Percentiles rank a stretch among this genome's conserved stretches.
phyloP scores from a whole-genome alignment of 2,888 invertebrate species.

The Protula sp. region DNA sequence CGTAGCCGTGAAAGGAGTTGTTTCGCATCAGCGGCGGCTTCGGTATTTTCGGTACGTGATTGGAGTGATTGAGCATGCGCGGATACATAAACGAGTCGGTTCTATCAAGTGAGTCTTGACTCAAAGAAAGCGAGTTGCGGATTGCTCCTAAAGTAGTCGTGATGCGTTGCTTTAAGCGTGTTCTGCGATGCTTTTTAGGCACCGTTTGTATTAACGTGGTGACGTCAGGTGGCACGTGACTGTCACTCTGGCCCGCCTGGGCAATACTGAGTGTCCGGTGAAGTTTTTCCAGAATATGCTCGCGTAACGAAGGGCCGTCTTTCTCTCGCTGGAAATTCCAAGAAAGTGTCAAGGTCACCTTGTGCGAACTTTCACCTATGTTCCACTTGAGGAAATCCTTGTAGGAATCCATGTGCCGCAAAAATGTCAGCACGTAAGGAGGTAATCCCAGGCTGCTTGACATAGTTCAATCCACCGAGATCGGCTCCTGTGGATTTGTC shows the following conservation, averaged over 20 bases:
- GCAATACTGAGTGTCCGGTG: background rate
- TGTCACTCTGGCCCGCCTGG: background rate
- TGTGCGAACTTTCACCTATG: slow-evolving; percentile 23
- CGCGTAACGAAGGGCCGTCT: too few relatives aligned
- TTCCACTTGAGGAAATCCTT: slow-evolving; percentile 27
- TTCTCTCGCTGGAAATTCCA: slow-evolving; percentile 22
- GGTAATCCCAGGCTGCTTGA: slow-evolving; percentile 13
- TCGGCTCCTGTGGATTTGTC: too few relatives aligned
- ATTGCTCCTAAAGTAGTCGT: background rate
- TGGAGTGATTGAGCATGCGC: too few relatives aligned
- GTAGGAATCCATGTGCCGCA: slow-evolving; percentile 25
- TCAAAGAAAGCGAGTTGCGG: background rate
- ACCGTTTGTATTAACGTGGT: background rate
- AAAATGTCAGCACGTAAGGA: slow-evolving; percentile 18
- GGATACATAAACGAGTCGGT: too few relatives aligned
- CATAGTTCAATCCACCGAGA: too few relatives aligned
- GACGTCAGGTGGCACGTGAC: background rate
- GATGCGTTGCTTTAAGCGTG: background rate
- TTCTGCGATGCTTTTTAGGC: background rate
- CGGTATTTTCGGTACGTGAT: too few relatives aligned
- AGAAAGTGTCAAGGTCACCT: slow-evolving; percentile 25
- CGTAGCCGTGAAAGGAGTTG: background rate
- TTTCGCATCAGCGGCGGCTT: background rate
- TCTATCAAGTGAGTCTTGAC: background rate
- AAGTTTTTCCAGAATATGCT: background rate